Evolutionary conservation across 2,797 vertebrate genomes (phyloP).

Genomic region (Esox masquinongy): DNA sequence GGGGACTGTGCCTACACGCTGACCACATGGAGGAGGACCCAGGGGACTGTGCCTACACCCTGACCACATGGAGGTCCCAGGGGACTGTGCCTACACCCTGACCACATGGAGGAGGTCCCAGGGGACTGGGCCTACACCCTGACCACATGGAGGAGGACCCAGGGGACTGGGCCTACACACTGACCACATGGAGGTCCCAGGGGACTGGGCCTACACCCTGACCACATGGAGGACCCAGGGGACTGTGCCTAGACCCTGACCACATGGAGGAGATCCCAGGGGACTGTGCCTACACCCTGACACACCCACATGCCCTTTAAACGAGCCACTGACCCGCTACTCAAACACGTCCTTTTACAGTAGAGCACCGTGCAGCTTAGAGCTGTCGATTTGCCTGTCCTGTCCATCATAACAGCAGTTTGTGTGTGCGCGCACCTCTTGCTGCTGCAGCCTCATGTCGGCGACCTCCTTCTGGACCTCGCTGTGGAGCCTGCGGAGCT

Average conservation of each 20-base stretch:
- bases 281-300: constrained; percentile 34
- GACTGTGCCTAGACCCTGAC: too few species aligned
- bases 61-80: too few species aligned
- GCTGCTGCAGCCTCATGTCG: constrained; percentile 90
- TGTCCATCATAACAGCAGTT: constrained; percentile 40
- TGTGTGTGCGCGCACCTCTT: constrained; percentile 80
- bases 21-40: too few species aligned
- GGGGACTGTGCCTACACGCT: too few species aligned
- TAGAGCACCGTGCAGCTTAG: constrained; percentile 65
- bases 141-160: constrained; percentile 27
- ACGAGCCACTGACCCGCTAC: constrained; percentile 59
- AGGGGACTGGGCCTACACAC: too few species aligned
- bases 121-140: too few species aligned
- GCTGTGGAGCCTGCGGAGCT: constrained; percentile 87
- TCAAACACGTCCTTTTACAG: constrained; percentile 69
- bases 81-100: too few species aligned
- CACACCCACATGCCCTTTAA: constrained; percentile 64
- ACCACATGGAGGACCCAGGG: too few species aligned
- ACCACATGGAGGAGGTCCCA: too few species aligned
- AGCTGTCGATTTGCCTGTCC: constrained; percentile 57
- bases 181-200: too few species aligned
- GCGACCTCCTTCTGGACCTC: constrained; percentile 93
- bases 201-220: too few species aligned
- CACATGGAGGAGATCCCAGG: neutral
- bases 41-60: too few species aligned